Percentiles rank a stretch among this genome's conserved stretches.
Conservation (phyloP, 2,888 invertebrate species). For the Eupithecia subfuscata region DNA sequence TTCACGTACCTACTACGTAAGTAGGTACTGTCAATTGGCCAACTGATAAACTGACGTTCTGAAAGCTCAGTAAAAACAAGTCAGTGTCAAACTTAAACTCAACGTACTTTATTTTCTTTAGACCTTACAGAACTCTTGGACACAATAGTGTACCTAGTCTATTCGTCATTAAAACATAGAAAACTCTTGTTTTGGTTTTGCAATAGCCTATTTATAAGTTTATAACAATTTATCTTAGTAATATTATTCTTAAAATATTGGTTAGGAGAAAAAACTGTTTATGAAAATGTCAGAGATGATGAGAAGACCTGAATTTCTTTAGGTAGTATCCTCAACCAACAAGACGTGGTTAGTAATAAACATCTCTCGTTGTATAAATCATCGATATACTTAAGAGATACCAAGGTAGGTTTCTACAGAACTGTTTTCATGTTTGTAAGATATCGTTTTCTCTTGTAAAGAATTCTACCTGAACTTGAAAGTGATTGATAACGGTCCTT, state of each 20-base stretch:
- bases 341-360: not conserved
- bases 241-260: too few relatives aligned
- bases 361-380: conserved; percentile 3
- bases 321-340: not conserved
- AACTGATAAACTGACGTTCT: not conserved
- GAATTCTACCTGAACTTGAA: conserved; percentile 59
- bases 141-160: too few relatives aligned
- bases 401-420: not conserved
- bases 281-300: not conserved
- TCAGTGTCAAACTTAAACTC: not conserved
- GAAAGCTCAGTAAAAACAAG: not conserved
- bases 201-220: too few relatives aligned
- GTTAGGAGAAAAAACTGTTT: too few relatives aligned
- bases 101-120: too few relatives aligned
- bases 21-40: not conserved
- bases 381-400: not conserved
- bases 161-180: too few relatives aligned
- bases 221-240: too few relatives aligned
- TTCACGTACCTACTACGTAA: not conserved
- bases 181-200: too few relatives aligned
- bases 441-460: conserved; percentile 15
- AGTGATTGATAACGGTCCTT: conserved; percentile 62
- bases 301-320: not conserved
- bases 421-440: conserved; percentile 5
- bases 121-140: too few relatives aligned